phyloP scores from a whole-genome alignment of 2,797 vertebrate species.

The Periparus ater region DNA sequence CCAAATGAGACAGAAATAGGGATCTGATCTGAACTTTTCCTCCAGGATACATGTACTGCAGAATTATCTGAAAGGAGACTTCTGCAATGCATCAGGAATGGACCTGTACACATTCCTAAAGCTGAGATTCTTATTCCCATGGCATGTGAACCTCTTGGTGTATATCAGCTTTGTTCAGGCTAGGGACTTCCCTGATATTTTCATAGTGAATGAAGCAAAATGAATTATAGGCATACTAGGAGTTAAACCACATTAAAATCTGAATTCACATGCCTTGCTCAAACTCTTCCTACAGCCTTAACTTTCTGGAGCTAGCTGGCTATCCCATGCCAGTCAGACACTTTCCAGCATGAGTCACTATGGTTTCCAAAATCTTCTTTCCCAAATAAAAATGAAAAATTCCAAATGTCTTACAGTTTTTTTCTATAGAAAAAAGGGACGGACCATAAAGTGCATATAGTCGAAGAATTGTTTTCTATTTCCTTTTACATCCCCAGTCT shows the following conservation, averaged over 20 bases:
- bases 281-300: not conserved
- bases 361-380: slow-evolving; percentile 63
- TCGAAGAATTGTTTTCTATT: slow-evolving; percentile 60
- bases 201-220: not conserved
- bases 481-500: slow-evolving; percentile 65
- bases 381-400: slow-evolving; percentile 67
- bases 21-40: not conserved
- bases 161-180: not conserved
- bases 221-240: not conserved
- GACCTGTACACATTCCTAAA: not conserved
- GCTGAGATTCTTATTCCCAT: not conserved
- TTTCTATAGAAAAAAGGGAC: slow-evolving; percentile 55
- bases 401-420: slow-evolving; percentile 51
- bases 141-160: not conserved
- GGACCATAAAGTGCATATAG: slow-evolving; percentile 53
- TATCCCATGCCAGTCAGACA: slow-evolving; percentile 58
- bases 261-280: not conserved
- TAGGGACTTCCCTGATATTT: not conserved
- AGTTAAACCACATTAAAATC: slow-evolving; percentile 16
- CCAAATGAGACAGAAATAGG: not conserved
- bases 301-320: slow-evolving; percentile 29
- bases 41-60: not conserved
- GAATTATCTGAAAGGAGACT: not conserved
- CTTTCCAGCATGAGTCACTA: slow-evolving; percentile 57
- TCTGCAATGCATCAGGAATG: not conserved